A percentile compares a stretch with the other conserved stretches of the same genome.
Evolutionary conservation across 2,113 vertebrate species (phyloP).

Genomic region (Pomatorhinus ruficollis): DNA sequence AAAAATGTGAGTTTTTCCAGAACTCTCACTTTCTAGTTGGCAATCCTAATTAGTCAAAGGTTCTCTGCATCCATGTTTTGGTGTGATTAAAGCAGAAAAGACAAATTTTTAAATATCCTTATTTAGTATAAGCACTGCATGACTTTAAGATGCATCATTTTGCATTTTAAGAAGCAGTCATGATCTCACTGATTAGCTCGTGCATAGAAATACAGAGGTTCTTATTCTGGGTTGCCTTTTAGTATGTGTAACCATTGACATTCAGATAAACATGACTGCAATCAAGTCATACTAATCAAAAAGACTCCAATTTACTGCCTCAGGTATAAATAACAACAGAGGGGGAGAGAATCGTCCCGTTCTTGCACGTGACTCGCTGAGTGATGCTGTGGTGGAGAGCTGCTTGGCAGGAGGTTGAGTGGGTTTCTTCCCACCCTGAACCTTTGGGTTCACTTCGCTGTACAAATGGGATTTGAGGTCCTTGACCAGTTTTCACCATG

Average conservation of each 20-base stretch:
- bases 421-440: background rate
- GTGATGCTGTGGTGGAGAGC: background rate
- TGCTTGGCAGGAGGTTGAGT: background rate
- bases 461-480: background rate
- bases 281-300: slow-evolving; percentile 51
- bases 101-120: background rate
- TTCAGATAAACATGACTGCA: slow-evolving; percentile 45
- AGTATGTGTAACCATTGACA: slow-evolving; percentile 10
- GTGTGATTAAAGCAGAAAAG: background rate
- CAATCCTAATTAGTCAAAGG: background rate
- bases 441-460: background rate
- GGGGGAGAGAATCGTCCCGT: background rate
- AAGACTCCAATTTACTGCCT: slow-evolving; percentile 13
- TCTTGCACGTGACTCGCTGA: background rate
- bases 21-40: background rate
- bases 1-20: background rate
- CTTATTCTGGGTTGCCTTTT: slow-evolving; percentile 11
- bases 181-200: background rate
- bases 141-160: slow-evolving; percentile 10
- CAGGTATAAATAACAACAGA: slow-evolving; percentile 56
- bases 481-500: background rate
- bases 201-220: background rate
- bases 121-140: background rate
- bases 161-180: background rate
- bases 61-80: background rate